A percentile compares a stretch with the other conserved stretches of the same genome.
These are phyloP conservation scores for Prostheceraeus crozeri DNA, from an alignment of 2,888 invertebrate genomes.

Conservation along the genomic window DNA sequence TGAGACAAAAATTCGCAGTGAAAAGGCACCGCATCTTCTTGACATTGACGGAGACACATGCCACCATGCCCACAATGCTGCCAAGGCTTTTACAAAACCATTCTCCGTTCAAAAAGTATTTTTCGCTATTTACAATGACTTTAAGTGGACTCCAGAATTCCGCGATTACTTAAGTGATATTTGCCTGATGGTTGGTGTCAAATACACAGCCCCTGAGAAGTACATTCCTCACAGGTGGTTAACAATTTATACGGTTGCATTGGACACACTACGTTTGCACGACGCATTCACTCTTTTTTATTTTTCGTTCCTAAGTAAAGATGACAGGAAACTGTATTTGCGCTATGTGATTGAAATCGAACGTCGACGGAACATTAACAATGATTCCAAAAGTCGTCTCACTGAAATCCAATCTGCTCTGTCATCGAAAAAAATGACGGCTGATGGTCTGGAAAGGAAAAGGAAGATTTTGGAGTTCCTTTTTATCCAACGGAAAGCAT, in stretches of 20 bases:
- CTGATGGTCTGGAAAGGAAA: neutral
- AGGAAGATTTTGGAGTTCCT: neutral
- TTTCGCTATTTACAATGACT: neutral
- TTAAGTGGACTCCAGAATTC: constrained; percentile 12
- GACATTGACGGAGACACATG: constrained; percentile 25
- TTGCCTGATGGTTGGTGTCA: neutral
- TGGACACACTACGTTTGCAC: neutral
- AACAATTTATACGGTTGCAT: neutral
- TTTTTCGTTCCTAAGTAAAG: neutral
- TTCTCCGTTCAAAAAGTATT: neutral
- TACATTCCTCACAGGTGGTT: constrained; percentile 8
- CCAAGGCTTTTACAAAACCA: constrained; percentile 4
- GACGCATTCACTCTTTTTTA: constrained; percentile 9
- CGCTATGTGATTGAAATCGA: neutral
- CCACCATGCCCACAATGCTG: constrained; percentile 17
- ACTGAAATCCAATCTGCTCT: neutral
- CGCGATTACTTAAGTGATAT: neutral
- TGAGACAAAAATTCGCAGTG: neutral
- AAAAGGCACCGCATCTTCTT: neutral
- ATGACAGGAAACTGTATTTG: neutral
- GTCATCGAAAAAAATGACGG: constrained; percentile 5
- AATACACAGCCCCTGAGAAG: neutral
- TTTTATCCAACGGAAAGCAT: constrained; percentile 13
- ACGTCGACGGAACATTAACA: neutral
- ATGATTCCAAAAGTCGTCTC: neutral